These are phyloP conservation scores for Alauda arvensis DNA, from an alignment of 2,797 vertebrate genomes.

Conservation along the genomic window DNA sequence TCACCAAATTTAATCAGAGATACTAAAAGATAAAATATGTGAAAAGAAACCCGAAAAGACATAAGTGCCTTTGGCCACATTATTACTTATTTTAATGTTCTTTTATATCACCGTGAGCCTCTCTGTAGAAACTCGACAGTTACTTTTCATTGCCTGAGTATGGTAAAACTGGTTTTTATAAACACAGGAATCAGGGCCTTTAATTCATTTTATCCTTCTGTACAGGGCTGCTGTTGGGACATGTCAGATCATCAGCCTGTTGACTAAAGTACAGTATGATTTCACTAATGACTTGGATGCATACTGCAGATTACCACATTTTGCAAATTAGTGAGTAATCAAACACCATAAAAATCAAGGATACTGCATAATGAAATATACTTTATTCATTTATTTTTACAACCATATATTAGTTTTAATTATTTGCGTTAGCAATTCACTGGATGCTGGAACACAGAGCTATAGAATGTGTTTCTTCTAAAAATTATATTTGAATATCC, in stretches of 20 bases:
- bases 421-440: conserved; percentile 31
- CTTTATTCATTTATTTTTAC: conserved; percentile 52
- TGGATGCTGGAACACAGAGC: not conserved
- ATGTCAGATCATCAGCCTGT: conserved; percentile 37
- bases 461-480: not conserved
- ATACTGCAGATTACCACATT: conserved; percentile 44
- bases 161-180: not conserved
- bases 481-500: not conserved
- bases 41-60: not conserved
- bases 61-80: not conserved
- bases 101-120: not conserved
- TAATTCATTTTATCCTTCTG: not conserved
- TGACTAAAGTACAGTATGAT: conserved; percentile 37
- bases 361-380: conserved; percentile 51
- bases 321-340: conserved; percentile 60
- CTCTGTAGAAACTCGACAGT: not conserved
- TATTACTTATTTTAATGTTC: not conserved
- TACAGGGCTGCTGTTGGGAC: not conserved
- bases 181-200: not conserved
- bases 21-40: not conserved
- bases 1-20: not conserved
- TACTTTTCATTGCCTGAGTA: not conserved
- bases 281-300: conserved; percentile 48
- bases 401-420: conserved; percentile 51
- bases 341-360: conserved; percentile 54